These are phyloP conservation scores for Aphrophora alni DNA, from an alignment of 2,888 invertebrate genomes.

Conservation along the genomic window DNA sequence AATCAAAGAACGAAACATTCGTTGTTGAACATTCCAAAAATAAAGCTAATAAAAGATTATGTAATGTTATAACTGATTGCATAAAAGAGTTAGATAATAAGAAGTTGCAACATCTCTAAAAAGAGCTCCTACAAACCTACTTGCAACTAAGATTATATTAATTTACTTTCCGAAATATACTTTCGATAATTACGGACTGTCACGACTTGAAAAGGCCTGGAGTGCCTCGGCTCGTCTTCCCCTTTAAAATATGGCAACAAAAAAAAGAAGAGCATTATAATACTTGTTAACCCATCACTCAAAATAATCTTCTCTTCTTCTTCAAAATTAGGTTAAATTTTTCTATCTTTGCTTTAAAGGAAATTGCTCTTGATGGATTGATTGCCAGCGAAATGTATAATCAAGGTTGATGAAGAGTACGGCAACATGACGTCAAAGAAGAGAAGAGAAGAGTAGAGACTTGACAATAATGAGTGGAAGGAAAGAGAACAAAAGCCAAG, in stretches of 20 bases:
- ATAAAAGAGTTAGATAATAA: background rate
- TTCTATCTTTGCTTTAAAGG: background rate
- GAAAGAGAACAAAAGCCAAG: constrained; percentile 20
- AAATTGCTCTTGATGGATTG: constrained; percentile 14
- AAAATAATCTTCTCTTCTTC: background rate
- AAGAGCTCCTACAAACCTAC: background rate
- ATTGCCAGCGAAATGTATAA: constrained; percentile 23
- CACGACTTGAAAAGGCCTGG: background rate
- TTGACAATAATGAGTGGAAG: constrained; percentile 34
- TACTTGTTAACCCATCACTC: background rate
- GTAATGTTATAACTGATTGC: too few relatives aligned
- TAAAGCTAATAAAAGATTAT: too few relatives aligned
- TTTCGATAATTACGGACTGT: background rate
- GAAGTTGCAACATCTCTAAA: background rate
- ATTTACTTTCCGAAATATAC: background rate
- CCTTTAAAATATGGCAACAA: background rate
- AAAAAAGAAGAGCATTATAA: background rate
- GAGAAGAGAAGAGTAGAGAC: constrained; percentile 40
- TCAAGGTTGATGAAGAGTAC: constrained; percentile 25
- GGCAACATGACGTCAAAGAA: constrained; percentile 36
- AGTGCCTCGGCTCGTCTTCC: background rate
- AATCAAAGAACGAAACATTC: too few relatives aligned
- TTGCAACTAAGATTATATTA: background rate
- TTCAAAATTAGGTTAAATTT: constrained; percentile 4
- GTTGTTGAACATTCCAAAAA: too few relatives aligned